Conservation (phyloP, 2,888 invertebrate genomes). For the Latrodectus hesperus region DNA sequence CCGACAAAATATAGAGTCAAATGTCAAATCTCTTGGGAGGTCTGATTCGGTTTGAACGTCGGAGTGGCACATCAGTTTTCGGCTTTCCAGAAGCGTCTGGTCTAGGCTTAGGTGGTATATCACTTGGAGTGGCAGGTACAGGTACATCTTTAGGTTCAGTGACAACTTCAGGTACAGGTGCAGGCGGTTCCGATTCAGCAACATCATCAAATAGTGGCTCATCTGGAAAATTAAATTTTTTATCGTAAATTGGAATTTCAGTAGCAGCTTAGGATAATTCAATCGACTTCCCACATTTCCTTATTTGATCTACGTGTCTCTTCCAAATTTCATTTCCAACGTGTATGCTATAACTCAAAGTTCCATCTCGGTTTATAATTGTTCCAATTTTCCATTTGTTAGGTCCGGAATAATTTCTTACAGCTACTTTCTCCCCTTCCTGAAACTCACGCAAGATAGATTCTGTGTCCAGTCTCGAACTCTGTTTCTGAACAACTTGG, state of each 20-base stretch:
- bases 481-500: conserved; percentile 22
- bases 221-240: conserved; percentile 32
- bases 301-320: conserved; percentile 41
- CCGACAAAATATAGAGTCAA: conserved; percentile 22
- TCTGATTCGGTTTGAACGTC: too few species aligned
- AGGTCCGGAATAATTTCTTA: conserved; percentile 17
- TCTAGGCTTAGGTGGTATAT: too few species aligned
- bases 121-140: too few species aligned
- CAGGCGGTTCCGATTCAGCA: conserved; percentile 12
- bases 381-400: conserved; percentile 13
- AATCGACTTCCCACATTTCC: conserved; percentile 34
- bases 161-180: conserved; percentile 8
- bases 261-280: conserved; percentile 31
- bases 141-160: too few species aligned
- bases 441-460: conserved; percentile 15
- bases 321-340: conserved; percentile 43
- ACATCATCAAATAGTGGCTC: conserved; percentile 30
- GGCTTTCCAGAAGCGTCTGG: too few species aligned
- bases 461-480: conserved; percentile 13
- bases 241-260: conserved; percentile 33
- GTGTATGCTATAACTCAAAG: conserved; percentile 24
- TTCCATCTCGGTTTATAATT: conserved; percentile 6
- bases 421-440: conserved; percentile 11
- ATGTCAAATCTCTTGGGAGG: too few species aligned
- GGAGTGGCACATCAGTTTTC: too few species aligned